These are phyloP conservation scores for Charina bottae DNA, from an alignment of 2,113 vertebrate genomes.

Conservation along the genomic window DNA sequence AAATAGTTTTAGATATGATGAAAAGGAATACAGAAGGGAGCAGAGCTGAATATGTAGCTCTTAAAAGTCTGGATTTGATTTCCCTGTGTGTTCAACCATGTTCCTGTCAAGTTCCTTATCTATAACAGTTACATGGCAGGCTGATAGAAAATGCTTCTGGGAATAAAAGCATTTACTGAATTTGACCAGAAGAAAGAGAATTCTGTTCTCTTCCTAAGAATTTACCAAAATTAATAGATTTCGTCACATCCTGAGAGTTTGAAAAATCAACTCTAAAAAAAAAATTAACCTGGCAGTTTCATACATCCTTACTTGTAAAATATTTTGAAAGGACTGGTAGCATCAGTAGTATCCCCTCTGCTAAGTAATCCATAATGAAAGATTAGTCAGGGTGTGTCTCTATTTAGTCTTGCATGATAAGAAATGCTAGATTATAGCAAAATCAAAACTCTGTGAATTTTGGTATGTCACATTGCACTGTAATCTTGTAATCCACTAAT, in stretches of 20 bases:
- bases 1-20: not conserved
- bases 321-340: not conserved
- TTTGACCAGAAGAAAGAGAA: not conserved
- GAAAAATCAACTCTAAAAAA: not conserved
- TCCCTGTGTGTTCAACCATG: not conserved
- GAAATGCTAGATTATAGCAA: slow-evolving; percentile 17
- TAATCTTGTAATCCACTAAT: slow-evolving; percentile 8
- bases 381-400: not conserved
- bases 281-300: not conserved
- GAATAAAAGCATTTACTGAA: not conserved
- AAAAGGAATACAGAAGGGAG: not conserved
- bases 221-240: not conserved
- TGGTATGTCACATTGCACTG: not conserved
- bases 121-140: not conserved
- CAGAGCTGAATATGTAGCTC: not conserved
- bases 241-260: not conserved
- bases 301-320: not conserved
- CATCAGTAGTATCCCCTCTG: not conserved
- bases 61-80: not conserved
- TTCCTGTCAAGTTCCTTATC: not conserved
- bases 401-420: slow-evolving; percentile 19
- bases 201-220: not conserved
- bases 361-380: slow-evolving; percentile 5
- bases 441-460: slow-evolving; percentile 17
- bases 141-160: not conserved